Evolutionary conservation across 2,888 invertebrate species (phyloP), one percentile per base, ranked within the genome.

Genomic region (Protophormia terraenovae): DNA sequence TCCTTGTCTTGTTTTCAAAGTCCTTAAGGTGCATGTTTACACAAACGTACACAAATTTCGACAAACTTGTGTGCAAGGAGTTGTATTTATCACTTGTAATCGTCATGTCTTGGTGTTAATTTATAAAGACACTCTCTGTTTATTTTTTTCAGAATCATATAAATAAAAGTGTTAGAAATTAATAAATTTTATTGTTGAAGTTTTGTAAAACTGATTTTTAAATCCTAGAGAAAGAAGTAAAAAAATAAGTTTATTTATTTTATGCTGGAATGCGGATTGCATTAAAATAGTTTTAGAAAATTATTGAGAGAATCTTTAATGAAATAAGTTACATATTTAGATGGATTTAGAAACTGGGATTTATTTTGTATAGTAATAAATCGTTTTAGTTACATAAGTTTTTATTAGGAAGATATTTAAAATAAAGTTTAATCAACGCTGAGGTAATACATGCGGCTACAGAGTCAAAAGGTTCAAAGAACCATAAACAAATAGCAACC

Each of bases 21-120:
- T 71, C 62, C 38, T 53, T 22, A 78, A 60, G 29, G 16, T 38
- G 16, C n/a, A 45, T 32, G 55, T 35, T 69, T 19, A 19, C n/a
- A 14, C 22, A 24, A 2, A 38, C 35, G 24, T 24, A 60, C 38
- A 29, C 7, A 50, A 4, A 7, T 45, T 16, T 45, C 35, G 32
- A 47, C 2, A 22, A 47, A 10, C 22, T 7, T 7, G 45, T 14
- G 27, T 24, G 22, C 55, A 14, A 32, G 5, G 10, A 58, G 12
- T 53, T 64, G 58, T 35, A 53, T 66, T 73, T 73, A 50, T 79
- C 32, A 72, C 47, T 75, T 79, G 62, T 73, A 69, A 69, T 60
- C 41, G 32, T 50, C 22, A 16, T 75, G 73, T n/a, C 19, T 55
- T 32, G 47, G 53, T 75, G 73, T 75, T 69, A 73, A 83, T 69